Evolutionary conservation across 2,797 vertebrate species (phyloP).

Genomic region (Coregonus suidteri): DNA sequence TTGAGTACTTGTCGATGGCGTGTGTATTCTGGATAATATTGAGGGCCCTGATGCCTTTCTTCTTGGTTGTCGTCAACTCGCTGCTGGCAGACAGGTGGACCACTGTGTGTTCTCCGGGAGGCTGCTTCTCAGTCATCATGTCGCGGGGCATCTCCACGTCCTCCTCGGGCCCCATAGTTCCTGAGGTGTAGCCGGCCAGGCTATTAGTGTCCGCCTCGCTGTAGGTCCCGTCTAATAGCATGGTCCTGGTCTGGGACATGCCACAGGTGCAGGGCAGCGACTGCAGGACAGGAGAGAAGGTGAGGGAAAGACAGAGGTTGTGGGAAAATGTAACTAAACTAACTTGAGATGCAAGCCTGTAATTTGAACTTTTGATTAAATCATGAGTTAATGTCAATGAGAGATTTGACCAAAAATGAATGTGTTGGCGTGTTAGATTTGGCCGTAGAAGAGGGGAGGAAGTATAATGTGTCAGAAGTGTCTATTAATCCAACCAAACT

Average conservation of each 20-base stretch:
- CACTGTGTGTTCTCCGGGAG: constrained; percentile 80
- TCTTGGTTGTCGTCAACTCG: constrained; percentile 83
- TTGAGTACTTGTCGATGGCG: constrained; percentile 93
- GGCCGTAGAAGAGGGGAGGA: not conserved
- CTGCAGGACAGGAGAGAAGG: constrained; percentile 31
- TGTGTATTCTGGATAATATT: constrained; percentile 93
- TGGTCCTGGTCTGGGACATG: constrained; percentile 85
- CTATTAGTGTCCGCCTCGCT: constrained; percentile 93
- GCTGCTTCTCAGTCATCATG: constrained; percentile 80
- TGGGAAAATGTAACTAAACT: not conserved
- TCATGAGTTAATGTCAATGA: not conserved
- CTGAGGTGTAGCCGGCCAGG: constrained; percentile 88
- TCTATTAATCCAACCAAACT: not conserved
- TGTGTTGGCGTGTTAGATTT: not conserved
- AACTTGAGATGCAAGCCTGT: too few species aligned
- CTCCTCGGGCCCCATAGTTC: constrained; percentile 82
- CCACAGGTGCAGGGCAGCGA: constrained; percentile 86
- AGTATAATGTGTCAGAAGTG: not conserved
- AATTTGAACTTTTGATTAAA: too few species aligned
- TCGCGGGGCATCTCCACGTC: constrained; percentile 61
- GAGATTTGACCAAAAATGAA: not conserved
- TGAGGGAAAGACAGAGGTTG: not conserved
- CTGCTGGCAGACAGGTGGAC: constrained; percentile 87
- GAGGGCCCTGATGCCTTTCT: constrained; percentile 78
- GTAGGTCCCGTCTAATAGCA: constrained; percentile 91